Percentiles rank a stretch among this genome's conserved stretches.
Evolutionary conservation across 1,140 invertebrate species (phyloP).

Genomic region (Leptinotarsa lineolata): DNA sequence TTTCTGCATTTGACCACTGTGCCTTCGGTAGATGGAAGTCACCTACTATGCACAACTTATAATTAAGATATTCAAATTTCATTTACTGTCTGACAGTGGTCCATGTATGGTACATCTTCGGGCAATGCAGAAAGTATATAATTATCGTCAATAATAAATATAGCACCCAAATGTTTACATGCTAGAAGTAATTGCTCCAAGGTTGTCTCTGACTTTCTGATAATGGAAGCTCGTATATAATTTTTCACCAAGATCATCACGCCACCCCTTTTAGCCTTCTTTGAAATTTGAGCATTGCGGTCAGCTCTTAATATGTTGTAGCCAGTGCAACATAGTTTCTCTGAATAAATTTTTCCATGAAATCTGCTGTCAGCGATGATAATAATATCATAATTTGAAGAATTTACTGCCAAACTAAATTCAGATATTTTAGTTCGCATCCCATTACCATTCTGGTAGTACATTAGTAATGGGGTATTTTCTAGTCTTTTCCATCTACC

Average conservation of each 20-base stretch:
- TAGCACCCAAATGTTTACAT: no score
- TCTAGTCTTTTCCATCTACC: no score
- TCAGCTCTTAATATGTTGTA: not conserved
- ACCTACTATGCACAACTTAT: not conserved
- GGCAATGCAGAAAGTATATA: no score
- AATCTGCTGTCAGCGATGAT: not conserved
- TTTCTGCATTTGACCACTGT: slow-evolving; percentile 20
- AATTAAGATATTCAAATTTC: not conserved
- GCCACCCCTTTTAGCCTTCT: not conserved
- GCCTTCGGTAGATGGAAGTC: slow-evolving; percentile 18
- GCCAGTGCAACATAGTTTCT: not conserved
- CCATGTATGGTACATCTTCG: not conserved
- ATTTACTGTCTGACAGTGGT: not conserved
- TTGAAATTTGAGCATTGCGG: not conserved
- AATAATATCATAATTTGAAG: not conserved
- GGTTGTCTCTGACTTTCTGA: not conserved
- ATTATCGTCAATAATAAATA: no score
- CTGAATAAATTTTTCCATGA: not conserved
- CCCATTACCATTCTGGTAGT: not conserved
- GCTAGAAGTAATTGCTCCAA: no score
- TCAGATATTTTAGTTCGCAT: not conserved
- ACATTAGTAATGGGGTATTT: no score
- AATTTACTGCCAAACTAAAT: not conserved
- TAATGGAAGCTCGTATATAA: not conserved
- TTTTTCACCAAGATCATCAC: not conserved